Conservation (phyloP, 1,140 invertebrate species). For the Drosophila nikananu region DNA sequence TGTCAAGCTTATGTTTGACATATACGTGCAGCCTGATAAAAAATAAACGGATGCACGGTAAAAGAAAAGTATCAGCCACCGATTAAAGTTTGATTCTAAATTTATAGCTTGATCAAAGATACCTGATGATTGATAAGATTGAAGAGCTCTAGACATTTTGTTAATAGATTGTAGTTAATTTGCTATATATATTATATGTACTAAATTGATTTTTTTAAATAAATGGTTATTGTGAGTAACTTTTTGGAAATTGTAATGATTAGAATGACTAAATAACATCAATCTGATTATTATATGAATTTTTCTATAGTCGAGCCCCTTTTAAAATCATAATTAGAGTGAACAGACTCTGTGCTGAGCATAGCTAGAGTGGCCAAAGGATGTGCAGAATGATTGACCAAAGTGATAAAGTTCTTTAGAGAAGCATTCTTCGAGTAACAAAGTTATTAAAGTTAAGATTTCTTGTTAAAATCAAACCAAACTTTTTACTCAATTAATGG, state of each 20-base stretch:
- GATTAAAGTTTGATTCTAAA: background rate
- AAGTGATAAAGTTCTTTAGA: background rate
- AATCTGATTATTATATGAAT: background rate
- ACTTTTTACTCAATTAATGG: background rate
- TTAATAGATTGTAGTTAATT: too few relatives aligned
- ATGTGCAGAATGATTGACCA: background rate
- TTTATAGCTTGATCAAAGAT: constrained; percentile 2
- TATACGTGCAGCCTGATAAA: constrained; percentile 72
- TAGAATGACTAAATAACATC: background rate
- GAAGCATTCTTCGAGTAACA: background rate
- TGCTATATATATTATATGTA: too few relatives aligned
- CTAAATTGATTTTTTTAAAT: background rate
- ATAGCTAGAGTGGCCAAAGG: background rate
- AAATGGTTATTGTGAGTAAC: too few relatives aligned
- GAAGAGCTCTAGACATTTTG: background rate
- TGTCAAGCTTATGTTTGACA: constrained; percentile 63
- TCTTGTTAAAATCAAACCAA: background rate
- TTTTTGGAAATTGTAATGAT: background rate
- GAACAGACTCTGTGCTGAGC: background rate
- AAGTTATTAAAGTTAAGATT: background rate
- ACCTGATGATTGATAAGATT: constrained; percentile 5
- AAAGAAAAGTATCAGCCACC: constrained; percentile 2
- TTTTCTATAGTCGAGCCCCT: too few relatives aligned
- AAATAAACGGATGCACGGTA: constrained; percentile 28
- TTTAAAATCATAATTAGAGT: background rate